These are phyloP conservation scores for Gymnocheta viridis DNA, from an alignment of 2,888 invertebrate species.

Conservation along the genomic window DNA sequence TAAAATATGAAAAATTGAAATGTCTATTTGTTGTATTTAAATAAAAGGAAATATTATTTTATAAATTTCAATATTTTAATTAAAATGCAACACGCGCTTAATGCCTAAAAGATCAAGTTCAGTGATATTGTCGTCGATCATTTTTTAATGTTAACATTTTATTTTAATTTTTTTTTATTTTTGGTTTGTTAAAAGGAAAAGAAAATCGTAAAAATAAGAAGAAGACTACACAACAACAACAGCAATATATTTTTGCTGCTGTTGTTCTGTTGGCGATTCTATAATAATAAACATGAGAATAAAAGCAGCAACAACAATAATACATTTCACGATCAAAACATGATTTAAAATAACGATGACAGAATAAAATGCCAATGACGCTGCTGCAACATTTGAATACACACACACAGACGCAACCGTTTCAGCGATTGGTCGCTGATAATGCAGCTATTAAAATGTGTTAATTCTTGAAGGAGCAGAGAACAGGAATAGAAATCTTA, in stretches of 20 bases:
- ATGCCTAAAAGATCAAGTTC: slow-evolving; percentile 77
- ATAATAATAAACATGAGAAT: slow-evolving; percentile 57
- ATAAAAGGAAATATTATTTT: slow-evolving; percentile 3
- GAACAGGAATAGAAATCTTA: too few species aligned
- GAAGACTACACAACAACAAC: slow-evolving; percentile 17
- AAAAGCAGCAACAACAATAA: slow-evolving; percentile 58
- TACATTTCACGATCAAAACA: slow-evolving; percentile 62
- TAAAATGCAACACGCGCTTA: slow-evolving; percentile 69
- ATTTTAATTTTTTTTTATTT: background rate
- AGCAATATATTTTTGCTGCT: slow-evolving; percentile 47
- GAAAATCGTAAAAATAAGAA: slow-evolving; percentile 51
- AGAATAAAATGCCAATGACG: slow-evolving; percentile 74
- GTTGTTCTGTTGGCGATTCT: slow-evolving; percentile 45
- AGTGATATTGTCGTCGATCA: slow-evolving; percentile 74
- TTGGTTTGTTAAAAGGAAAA: slow-evolving; percentile 45
- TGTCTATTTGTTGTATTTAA: background rate
- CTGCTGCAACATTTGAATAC: slow-evolving; percentile 29
- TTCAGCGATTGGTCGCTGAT: background rate
- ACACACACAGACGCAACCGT: background rate
- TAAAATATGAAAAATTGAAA: background rate
- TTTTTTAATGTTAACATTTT: slow-evolving; percentile 40
- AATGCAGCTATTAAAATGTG: slow-evolving; percentile 28
- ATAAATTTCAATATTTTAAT: slow-evolving; percentile 39
- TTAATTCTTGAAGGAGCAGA: background rate
- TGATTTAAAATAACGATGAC: slow-evolving; percentile 80